Evolutionary conservation across 2,113 vertebrate genomes (phyloP).

Genomic region (Balaeniceps rex): DNA sequence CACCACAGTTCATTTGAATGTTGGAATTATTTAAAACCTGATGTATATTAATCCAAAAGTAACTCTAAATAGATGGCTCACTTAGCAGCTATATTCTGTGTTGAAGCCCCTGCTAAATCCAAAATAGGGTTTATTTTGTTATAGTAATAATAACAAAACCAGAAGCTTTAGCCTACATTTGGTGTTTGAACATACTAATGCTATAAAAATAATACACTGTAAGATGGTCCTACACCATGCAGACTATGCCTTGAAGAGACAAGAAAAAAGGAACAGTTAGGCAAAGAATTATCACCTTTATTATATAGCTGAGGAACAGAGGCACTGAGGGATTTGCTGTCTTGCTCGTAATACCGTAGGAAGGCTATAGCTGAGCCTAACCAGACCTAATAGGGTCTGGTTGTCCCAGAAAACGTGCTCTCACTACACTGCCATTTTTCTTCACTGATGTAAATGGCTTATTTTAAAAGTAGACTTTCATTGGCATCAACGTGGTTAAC

Average conservation of each 20-base stretch:
- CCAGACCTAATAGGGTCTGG: not conserved
- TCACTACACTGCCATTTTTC: not conserved
- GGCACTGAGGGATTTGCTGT: not conserved
- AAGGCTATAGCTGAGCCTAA: not conserved
- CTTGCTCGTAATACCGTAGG: not conserved
- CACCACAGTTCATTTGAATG: not conserved
- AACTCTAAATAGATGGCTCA: not conserved
- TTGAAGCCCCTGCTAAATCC: not conserved
- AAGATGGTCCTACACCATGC: not conserved
- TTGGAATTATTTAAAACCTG: not conserved
- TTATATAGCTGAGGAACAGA: not conserved
- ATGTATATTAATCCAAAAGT: not conserved
- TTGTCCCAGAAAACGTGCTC: not conserved
- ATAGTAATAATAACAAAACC: not conserved
- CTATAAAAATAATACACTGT: not conserved
- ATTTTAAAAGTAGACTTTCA: not conserved
- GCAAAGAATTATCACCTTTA: not conserved
- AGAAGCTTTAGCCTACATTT: not conserved
- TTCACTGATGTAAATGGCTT: not conserved
- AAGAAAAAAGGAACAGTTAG: not conserved
- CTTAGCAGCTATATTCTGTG: not conserved
- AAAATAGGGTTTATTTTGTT: not conserved
- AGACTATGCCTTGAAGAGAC: not conserved
- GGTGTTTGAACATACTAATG: not conserved
- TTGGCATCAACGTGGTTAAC: not conserved